Percentiles rank a stretch among this genome's conserved stretches.
These are phyloP conservation scores for Vesta saturnalis DNA, from an alignment of 2,888 invertebrate species.

Conservation along the genomic window DNA sequence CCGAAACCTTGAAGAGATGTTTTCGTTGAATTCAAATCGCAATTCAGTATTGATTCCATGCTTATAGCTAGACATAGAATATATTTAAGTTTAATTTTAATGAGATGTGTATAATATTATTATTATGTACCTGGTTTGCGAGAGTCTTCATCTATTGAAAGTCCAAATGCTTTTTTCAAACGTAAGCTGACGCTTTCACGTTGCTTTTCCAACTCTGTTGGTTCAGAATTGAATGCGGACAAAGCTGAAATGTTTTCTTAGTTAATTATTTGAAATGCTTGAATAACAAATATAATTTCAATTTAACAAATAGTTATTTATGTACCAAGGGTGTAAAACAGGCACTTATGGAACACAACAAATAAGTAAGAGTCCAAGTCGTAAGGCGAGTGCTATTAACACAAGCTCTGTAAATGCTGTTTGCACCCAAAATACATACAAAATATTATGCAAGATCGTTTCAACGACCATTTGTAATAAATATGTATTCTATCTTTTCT, in stretches of 20 bases:
- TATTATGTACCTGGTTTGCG: conserved; percentile 65
- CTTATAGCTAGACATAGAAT: conserved; percentile 52
- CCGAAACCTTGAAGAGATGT: conserved; percentile 48
- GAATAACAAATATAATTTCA: background rate
- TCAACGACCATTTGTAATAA: no score
- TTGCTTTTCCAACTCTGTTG: conserved; percentile 85
- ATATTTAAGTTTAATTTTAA: conserved; percentile 16
- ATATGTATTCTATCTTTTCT: no score
- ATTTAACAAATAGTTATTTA: background rate
- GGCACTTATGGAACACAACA: no score
- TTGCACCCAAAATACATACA: no score
- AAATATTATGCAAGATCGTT: no score
- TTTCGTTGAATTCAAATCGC: conserved; percentile 53
- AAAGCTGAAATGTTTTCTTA: conserved; percentile 59
- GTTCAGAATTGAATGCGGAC: conserved; percentile 81
- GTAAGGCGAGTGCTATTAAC: no score
- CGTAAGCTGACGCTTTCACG: conserved; percentile 89
- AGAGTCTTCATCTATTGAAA: conserved; percentile 75
- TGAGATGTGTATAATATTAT: conserved; percentile 17
- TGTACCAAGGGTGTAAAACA: background rate
- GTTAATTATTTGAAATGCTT: background rate
- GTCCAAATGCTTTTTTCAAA: conserved; percentile 82
- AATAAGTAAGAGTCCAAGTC: no score
- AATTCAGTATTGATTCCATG: conserved; percentile 56
- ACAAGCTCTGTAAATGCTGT: no score